Conservation (phyloP, 2,113 vertebrate genomes). For the Hippocampus barbouri region DNA sequence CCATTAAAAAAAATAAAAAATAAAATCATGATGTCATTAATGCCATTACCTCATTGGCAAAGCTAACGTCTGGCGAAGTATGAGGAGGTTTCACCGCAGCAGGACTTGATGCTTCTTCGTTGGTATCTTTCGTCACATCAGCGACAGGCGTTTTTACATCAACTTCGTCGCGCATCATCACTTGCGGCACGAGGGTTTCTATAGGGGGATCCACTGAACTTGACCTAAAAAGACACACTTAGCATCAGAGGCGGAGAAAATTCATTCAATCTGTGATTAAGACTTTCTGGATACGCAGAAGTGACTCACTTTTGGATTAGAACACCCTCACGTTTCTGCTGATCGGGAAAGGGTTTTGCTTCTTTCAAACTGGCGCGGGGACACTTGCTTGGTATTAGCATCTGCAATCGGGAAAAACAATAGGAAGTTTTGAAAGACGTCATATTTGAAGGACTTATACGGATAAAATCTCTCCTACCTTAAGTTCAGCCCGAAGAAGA, state of each 20-base stretch:
- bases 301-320: constrained; percentile 40
- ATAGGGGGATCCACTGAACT: constrained; percentile 53
- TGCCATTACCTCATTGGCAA: constrained; percentile 76
- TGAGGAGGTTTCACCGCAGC: constrained; percentile 56
- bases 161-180: constrained; percentile 19
- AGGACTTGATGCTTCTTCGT: constrained; percentile 62
- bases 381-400: constrained; percentile 63
- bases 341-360: constrained; percentile 24
- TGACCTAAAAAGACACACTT: constrained; percentile 28
- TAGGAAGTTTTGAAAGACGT: not conserved
- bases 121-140: constrained; percentile 44
- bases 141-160: constrained; percentile 18
- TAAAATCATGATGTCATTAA: not conserved
- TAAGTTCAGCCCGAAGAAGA: constrained; percentile 81
- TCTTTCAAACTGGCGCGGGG: constrained; percentile 1
- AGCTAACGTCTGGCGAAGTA: constrained; percentile 72
- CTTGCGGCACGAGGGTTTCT: constrained; percentile 44
- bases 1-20: too few species aligned
- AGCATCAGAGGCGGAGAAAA: not conserved
- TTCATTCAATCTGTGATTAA: not conserved
- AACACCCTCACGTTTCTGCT: constrained; percentile 30
- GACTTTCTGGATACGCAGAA: not conserved
- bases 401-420: constrained; percentile 28
- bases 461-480: constrained; percentile 62
- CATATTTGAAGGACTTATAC: not conserved